Evolutionary conservation across 2,888 invertebrate species (phyloP).

Genomic region (Macrosiphum euphorbiae): DNA sequence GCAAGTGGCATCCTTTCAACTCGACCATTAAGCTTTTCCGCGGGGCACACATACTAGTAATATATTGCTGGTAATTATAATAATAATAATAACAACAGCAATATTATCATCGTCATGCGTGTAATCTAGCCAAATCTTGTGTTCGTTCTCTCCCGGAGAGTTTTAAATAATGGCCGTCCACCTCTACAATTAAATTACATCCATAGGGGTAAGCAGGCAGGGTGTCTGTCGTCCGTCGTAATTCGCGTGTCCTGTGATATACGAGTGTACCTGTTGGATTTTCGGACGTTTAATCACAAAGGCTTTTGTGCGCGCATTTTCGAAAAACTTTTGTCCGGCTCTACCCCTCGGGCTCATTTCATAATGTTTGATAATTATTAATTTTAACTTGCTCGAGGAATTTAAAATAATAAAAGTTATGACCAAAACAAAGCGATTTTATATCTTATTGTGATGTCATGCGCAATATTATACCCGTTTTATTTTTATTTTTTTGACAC

Average conservation of each 20-base stretch:
- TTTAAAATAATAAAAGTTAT: constrained; percentile 63
- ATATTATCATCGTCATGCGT: constrained; percentile 64
- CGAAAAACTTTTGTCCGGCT: constrained; percentile 59
- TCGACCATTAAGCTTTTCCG: constrained; percentile 65
- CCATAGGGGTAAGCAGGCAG: constrained; percentile 55
- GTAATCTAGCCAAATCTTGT: constrained; percentile 64
- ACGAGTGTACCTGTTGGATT: constrained; percentile 65
- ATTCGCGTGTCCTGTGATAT: constrained; percentile 63
- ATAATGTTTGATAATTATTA: constrained; percentile 62
- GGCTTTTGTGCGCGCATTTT: constrained; percentile 59
- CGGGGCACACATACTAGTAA: constrained; percentile 64
- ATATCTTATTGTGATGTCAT: constrained; percentile 58
- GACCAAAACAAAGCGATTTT: constrained; percentile 61
- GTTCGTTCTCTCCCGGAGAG: constrained; percentile 57
- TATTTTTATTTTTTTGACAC: constrained; percentile 43
- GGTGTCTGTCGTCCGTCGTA: constrained; percentile 64
- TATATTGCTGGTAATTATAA: constrained; percentile 64
- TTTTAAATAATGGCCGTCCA: constrained; percentile 64
- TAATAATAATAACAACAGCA: constrained; percentile 63
- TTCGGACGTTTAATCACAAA: constrained; percentile 65
- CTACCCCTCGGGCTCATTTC: constrained; percentile 25
- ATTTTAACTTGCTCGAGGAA: constrained; percentile 59
- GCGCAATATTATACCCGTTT: constrained; percentile 35
- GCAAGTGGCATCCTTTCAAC: constrained; percentile 64
- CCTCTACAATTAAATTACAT: constrained; percentile 63